Evolutionary conservation across 2,113 vertebrate species (phyloP).

Genomic region (Tenrec ecaudatus): DNA sequence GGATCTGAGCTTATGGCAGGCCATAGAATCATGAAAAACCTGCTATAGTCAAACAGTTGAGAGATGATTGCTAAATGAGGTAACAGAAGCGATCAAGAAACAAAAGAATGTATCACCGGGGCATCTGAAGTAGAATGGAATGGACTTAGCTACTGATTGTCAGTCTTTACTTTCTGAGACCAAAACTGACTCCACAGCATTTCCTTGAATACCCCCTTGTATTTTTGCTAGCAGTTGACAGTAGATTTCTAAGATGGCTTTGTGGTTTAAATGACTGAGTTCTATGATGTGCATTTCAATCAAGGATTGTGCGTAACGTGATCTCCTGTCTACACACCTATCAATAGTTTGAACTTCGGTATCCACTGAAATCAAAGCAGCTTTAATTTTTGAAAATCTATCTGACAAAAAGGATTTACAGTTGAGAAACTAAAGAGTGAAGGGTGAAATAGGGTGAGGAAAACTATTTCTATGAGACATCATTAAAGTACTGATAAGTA

Average conservation of each 20-base stretch:
- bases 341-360: background rate
- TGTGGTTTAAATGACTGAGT: background rate
- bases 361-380: background rate
- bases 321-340: background rate
- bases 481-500: background rate
- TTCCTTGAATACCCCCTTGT: background rate
- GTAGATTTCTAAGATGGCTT: background rate
- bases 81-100: background rate
- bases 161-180: background rate
- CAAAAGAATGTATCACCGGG: background rate
- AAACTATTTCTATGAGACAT: background rate
- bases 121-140: conserved; percentile 9
- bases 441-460: background rate
- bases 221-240: background rate
- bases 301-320: background rate
- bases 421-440: no score
- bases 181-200: background rate
- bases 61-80: conserved; percentile 32
- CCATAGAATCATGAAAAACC: background rate
- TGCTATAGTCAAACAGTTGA: background rate
- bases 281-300: background rate
- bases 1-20: background rate
- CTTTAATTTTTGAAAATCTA: background rate
- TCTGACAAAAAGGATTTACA: background rate
- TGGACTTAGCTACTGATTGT: background rate